Base-by-base conservation (phyloP, 2,113 vertebrate genomes). In the Stegostoma tigrinum region DNA sequence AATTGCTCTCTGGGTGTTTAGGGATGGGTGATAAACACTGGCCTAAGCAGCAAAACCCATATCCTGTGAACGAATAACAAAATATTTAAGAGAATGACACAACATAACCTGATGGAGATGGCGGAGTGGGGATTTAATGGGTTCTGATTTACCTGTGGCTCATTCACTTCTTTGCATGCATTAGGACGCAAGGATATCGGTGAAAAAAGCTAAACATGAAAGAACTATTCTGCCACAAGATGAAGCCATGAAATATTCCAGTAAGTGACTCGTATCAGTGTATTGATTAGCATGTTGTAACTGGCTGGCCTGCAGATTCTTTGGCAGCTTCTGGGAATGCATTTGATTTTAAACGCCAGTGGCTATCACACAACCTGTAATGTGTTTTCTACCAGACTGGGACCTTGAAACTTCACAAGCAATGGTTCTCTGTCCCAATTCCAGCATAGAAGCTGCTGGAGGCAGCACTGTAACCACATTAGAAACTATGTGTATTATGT, bases 361-460 rank as follows among this genome's bases (percentile, higher is more conserved):
- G 61, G 55, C 14, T 91, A 61, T n/a, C 89, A 24, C 23, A n/a
- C 55, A 38, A 61, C 66, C 17, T 93, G 61, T 64, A 66, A 7
- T 19, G n/a, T 38, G 34, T 38, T 91, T 34, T 66, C 7, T 15
- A 38, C n/a, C 34, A 1, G 64, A 64, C 89, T 66, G 34, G 15
- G 89, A 61, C n/a, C 89, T 64, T 93, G 38, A 34, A 93, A 42
- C 68, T 19, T 45, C 67, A 24, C 21, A 95, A 68, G 66, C 30
- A 68, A 72, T 68, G 52, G 94, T 19, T 95, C 94, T 72, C 68
- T 95, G 94, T 95, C 94, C 68, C 94, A 70, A 52, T 95, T 95
- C 94, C 94, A 95, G 94, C 38, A 52, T 72, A 95, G 67, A 95
- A 72, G 67, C 68, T 52, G 67, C 94, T 95, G 68, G 67, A 75